Conservation (phyloP, 2,888 invertebrate genomes). For the Magallana nippona region DNA sequence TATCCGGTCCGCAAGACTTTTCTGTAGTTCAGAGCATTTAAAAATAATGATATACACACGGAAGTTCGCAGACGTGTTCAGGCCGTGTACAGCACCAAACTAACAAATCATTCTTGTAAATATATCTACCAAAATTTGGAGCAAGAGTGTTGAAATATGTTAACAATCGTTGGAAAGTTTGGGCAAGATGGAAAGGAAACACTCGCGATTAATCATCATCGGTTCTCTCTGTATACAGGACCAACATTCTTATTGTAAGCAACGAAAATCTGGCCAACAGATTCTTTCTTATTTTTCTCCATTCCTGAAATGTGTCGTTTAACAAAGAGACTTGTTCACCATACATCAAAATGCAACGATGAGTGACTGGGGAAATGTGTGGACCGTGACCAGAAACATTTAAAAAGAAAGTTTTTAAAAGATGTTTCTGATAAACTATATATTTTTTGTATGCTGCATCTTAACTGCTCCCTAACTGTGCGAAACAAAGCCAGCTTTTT, state of each 20-base stretch:
- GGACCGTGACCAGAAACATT: constrained; percentile 1
- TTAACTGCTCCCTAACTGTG: neutral
- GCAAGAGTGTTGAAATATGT: constrained; percentile 31
- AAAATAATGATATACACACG: constrained; percentile 35
- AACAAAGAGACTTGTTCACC: neutral
- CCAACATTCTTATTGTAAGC: constrained; percentile 42
- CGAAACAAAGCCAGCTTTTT: constrained; percentile 11
- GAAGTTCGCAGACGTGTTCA: constrained; percentile 16
- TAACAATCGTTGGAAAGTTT: constrained; percentile 33
- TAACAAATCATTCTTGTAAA: constrained; percentile 32
- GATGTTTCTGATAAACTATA: neutral
- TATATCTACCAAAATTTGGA: constrained; percentile 33
- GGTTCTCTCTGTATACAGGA: constrained; percentile 23
- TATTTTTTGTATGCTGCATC: constrained; percentile 3
- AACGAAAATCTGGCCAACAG: constrained; percentile 40
- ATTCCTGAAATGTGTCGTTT: constrained; percentile 39
- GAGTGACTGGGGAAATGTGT: constrained; percentile 11
- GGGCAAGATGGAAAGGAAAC: constrained; percentile 31
- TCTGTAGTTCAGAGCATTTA: constrained; percentile 26
- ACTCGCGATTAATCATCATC: constrained; percentile 45
- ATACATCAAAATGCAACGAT: constrained; percentile 18
- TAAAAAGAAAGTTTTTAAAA: constrained; percentile 6
- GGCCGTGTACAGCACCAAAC: constrained; percentile 25
- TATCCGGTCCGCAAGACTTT: constrained; percentile 30
- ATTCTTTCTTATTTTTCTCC: constrained; percentile 38